phyloP scores from a whole-genome alignment of 2,113 vertebrate species.

The Psephotus haematonotus region DNA sequence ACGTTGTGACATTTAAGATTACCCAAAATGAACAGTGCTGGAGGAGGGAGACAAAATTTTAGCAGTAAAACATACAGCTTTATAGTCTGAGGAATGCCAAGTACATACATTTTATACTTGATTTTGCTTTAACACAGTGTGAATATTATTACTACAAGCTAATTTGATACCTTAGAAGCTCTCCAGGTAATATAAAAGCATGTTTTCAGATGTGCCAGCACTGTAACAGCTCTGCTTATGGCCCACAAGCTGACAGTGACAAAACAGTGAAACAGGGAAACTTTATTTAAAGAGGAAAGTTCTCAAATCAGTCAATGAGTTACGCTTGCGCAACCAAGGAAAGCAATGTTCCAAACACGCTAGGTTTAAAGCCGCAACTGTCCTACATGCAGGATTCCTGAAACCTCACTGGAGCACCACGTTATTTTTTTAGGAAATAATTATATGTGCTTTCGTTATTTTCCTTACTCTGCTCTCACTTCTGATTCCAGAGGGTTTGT shows the following conservation, averaged over 20 bases:
- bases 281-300: neutral
- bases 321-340: neutral
- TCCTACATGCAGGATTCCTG: neutral
- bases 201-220: neutral
- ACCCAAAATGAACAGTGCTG: neutral
- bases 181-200: neutral
- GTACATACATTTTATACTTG: neutral
- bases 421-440: slow-evolving; percentile 37
- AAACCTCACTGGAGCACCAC: neutral
- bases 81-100: neutral
- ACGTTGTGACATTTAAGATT: neutral
- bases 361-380: neutral
- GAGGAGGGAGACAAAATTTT: neutral
- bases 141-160: neutral
- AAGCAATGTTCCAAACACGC: neutral
- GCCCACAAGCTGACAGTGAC: neutral
- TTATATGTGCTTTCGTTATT: neutral
- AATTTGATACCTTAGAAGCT: neutral
- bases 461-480: slow-evolving; percentile 15
- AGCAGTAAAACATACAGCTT: neutral
- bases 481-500: slow-evolving; percentile 30
- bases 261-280: neutral
- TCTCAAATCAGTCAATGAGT: neutral
- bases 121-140: neutral
- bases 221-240: neutral